Evolutionary conservation across 2,888 invertebrate species (phyloP).

Genomic region (Unio pictorum): DNA sequence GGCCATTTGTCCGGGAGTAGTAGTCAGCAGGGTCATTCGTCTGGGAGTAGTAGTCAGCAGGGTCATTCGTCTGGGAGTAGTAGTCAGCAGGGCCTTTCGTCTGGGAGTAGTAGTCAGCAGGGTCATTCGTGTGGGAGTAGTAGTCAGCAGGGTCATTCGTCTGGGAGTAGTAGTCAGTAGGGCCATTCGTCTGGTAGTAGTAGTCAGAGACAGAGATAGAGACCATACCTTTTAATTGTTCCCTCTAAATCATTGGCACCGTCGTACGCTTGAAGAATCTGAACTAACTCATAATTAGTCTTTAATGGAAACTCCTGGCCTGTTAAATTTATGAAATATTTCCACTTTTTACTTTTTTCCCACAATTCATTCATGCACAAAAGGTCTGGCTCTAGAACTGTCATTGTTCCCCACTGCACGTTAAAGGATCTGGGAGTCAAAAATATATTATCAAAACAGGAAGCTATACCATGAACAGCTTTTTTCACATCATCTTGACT

Average conservation of each 20-base stretch:
- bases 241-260: conserved; percentile 63
- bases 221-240: conserved; percentile 32
- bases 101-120: too few species aligned
- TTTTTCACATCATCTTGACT: conserved; percentile 37
- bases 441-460: conserved; percentile 65
- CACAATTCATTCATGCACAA: conserved; percentile 61
- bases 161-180: too few species aligned
- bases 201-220: too few species aligned
- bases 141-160: too few species aligned
- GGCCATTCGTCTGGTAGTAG: too few species aligned
- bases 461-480: conserved; percentile 41
- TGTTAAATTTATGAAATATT: conserved; percentile 67
- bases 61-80: too few species aligned
- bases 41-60: too few species aligned
- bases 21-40: too few species aligned
- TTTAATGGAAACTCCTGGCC: conserved; percentile 65
- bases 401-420: conserved; percentile 61
- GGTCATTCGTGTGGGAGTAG: too few species aligned
- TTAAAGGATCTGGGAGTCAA: conserved; percentile 38
- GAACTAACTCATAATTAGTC: conserved; percentile 63
- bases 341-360: conserved; percentile 49
- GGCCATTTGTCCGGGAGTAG: too few species aligned
- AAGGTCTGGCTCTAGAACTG: conserved; percentile 61
- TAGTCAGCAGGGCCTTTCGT: too few species aligned
- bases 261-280: conserved; percentile 59